A percentile compares a stretch with the other conserved stretches of the same genome.
Evolutionary conservation across 2,888 invertebrate genomes (phyloP).

Genomic region (Crematogaster levior): DNA sequence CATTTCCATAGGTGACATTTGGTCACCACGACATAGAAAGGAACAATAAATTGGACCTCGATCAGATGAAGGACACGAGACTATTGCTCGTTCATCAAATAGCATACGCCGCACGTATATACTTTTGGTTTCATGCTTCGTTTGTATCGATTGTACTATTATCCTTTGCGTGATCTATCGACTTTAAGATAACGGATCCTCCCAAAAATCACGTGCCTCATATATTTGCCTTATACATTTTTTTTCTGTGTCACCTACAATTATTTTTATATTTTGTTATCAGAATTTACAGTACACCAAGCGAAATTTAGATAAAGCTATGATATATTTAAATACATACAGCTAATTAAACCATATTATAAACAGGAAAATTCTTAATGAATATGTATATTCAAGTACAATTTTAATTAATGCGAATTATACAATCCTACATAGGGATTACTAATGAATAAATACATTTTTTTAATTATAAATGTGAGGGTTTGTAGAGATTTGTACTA

Average conservation of each 20-base stretch:
- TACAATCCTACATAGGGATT: neutral
- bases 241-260: neutral
- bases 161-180: conserved; percentile 25
- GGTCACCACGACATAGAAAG: conserved; percentile 8
- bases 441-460: neutral
- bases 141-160: conserved; percentile 23
- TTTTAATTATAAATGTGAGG: neutral
- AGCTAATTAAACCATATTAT: neutral
- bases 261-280: neutral
- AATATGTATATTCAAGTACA: neutral
- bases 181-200: conserved; percentile 10
- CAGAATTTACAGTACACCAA: neutral
- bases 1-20: conserved; percentile 19
- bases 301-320: neutral
- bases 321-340: neutral
- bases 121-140: neutral
- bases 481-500: neutral
- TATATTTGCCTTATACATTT: neutral
- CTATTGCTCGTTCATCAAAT: neutral
- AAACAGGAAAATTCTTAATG: neutral
- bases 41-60: conserved; percentile 34
- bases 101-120: neutral
- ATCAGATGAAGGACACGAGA: conserved; percentile 14
- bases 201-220: neutral
- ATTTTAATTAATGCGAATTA: conserved; percentile 9